Conservation (phyloP, 2,888 invertebrate genomes). For the Xylocampa areola region DNA sequence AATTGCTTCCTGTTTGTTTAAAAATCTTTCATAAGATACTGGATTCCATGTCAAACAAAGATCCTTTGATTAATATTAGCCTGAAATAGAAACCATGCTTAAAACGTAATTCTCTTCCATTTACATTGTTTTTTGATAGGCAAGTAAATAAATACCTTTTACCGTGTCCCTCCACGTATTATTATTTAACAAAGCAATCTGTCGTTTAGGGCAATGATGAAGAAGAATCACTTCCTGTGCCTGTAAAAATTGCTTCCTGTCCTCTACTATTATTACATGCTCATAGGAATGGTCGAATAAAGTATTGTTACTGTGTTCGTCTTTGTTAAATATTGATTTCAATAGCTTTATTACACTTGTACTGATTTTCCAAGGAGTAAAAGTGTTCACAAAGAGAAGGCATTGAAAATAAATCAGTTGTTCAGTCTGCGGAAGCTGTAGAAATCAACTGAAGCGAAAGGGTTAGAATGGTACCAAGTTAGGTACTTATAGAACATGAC, state of each 20-base stretch:
- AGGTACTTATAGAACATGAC: background rate
- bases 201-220: background rate
- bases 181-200: slow-evolving; percentile 12
- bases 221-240: slow-evolving; percentile 24
- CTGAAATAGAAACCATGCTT: no score
- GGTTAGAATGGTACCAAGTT: no score
- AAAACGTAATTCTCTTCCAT: no score
- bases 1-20: background rate
- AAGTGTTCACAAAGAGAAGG: slow-evolving; percentile 4
- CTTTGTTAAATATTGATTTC: no score
- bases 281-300: no score
- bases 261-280: slow-evolving; percentile 9
- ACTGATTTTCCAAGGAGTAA: background rate
- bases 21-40: slow-evolving; percentile 6
- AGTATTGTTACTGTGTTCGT: no score
- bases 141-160: no score
- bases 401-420: slow-evolving; percentile 38
- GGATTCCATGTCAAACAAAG: slow-evolving; percentile 10
- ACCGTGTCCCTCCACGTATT: background rate
- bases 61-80: no score
- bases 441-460: slow-evolving; percentile 25
- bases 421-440: slow-evolving; percentile 13
- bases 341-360: no score
- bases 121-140: no score
- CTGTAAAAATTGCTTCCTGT: slow-evolving; percentile 30